Conservation (phyloP, 2,113 vertebrate genomes). For the Triplophysa rosa region DNA sequence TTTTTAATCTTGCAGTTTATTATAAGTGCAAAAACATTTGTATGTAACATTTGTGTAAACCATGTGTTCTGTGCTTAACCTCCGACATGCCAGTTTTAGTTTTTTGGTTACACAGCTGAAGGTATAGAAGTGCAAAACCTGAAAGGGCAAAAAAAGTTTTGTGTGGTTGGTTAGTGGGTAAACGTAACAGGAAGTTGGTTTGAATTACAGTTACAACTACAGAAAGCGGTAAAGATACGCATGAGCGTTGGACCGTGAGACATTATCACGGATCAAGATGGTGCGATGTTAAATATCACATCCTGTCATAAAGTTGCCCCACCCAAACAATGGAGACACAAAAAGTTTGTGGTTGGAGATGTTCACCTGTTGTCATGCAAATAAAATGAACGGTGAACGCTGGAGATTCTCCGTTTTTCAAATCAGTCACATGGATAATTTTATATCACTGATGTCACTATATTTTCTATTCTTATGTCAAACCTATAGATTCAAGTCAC, state of each 20-base stretch:
- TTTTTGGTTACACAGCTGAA: not conserved
- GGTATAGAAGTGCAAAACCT: not conserved
- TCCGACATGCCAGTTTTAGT: not conserved
- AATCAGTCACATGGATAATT: not conserved
- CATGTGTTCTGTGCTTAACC: no score
- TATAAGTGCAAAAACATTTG: no score
- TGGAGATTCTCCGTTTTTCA: not conserved
- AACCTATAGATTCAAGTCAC: no score
- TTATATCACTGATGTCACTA: not conserved
- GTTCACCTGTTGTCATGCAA: not conserved
- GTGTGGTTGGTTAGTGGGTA: not conserved
- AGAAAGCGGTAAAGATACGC: not conserved
- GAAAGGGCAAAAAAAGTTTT: not conserved
- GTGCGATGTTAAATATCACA: not conserved
- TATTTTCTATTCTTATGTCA: no score
- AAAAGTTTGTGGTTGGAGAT: not conserved
- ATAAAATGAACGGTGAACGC: not conserved
- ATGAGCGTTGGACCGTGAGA: not conserved
- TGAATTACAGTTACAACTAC: not conserved
- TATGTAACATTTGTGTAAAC: no score
- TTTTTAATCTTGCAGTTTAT: no score
- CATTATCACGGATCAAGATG: not conserved
- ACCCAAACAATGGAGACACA: not conserved
- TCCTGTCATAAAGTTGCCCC: not conserved
- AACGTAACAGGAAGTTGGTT: not conserved